Conservation (phyloP, 2,797 vertebrate species). For the Enteromius treurensis region DNA sequence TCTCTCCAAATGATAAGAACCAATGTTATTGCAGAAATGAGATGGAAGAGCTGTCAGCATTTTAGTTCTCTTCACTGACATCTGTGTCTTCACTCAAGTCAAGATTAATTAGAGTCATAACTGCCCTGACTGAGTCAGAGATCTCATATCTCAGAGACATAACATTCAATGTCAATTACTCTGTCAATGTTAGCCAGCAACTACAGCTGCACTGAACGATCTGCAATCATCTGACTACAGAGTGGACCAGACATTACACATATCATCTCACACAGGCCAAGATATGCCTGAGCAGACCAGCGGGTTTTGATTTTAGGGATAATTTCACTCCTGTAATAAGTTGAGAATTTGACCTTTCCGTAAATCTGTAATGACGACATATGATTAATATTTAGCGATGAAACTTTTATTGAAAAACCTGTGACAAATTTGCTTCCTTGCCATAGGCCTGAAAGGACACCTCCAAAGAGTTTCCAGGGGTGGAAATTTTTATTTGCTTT, state of each 20-base stretch:
- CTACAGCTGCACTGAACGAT: constrained; percentile 29
- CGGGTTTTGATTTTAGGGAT: constrained; percentile 30
- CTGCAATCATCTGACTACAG: constrained; percentile 19
- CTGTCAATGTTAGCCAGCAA: constrained; percentile 30
- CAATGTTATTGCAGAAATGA: neutral
- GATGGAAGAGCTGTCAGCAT: neutral
- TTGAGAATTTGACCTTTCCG: constrained; percentile 3
- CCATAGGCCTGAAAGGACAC: constrained; percentile 17
- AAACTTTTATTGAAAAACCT: constrained; percentile 26
- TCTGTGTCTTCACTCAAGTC: constrained; percentile 40
- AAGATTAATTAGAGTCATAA: constrained; percentile 14
- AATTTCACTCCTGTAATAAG: constrained; percentile 27
- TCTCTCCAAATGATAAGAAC: neutral
- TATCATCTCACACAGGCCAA: constrained; percentile 1
- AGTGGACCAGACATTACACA: constrained; percentile 21
- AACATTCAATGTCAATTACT: constrained; percentile 38
- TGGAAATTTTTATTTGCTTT: neutral
- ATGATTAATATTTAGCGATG: constrained; percentile 28
- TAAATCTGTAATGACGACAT: constrained; percentile 46
- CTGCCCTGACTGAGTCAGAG: constrained; percentile 9
- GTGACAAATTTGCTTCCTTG: constrained; percentile 20
- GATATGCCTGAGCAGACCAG: constrained; percentile 32
- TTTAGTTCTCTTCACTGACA: constrained; percentile 4
- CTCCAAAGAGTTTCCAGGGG: constrained; percentile 1
- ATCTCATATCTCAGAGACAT: constrained; percentile 32